These are phyloP conservation scores for Papio anubis DNA, from an alignment of 2,113 vertebrate species.

Conservation along the genomic window DNA sequence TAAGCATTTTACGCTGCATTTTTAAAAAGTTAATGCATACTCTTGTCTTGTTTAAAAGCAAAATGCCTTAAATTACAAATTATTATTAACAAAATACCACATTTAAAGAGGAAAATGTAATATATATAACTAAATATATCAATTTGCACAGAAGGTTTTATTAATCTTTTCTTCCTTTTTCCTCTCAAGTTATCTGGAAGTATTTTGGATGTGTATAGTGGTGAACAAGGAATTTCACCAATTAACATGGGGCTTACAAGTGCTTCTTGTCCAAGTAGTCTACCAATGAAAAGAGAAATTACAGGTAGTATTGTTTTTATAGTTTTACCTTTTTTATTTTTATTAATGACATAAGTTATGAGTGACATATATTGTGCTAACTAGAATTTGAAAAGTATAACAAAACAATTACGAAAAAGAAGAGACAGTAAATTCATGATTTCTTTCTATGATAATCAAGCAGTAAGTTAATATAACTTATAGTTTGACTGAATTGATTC, in stretches of 20 bases:
- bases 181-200: slow-evolving; percentile 89
- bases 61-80: background rate
- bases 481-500: background rate
- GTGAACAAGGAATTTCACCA: slow-evolving; percentile 91
- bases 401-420: background rate
- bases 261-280: slow-evolving; percentile 89
- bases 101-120: background rate
- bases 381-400: background rate
- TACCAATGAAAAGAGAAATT: slow-evolving; percentile 94
- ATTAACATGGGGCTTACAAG: slow-evolving; percentile 91
- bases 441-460: background rate
- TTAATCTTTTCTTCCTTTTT: slow-evolving; percentile 48
- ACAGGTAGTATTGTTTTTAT: slow-evolving; percentile 87
- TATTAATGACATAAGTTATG: background rate
- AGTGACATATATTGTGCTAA: background rate
- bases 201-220: slow-evolving; percentile 94
- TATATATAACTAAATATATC: background rate
- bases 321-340: background rate
- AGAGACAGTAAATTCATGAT: background rate
- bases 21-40: background rate
- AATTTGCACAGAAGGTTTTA: background rate
- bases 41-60: slow-evolving; percentile 6
- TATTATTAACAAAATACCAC: background rate
- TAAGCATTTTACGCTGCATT: background rate
- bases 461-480: background rate